A percentile compares a stretch with the other conserved stretches of the same genome.
phyloP scores from a whole-genome alignment of 2,888 invertebrate species.

The Isotomurus palustris region DNA sequence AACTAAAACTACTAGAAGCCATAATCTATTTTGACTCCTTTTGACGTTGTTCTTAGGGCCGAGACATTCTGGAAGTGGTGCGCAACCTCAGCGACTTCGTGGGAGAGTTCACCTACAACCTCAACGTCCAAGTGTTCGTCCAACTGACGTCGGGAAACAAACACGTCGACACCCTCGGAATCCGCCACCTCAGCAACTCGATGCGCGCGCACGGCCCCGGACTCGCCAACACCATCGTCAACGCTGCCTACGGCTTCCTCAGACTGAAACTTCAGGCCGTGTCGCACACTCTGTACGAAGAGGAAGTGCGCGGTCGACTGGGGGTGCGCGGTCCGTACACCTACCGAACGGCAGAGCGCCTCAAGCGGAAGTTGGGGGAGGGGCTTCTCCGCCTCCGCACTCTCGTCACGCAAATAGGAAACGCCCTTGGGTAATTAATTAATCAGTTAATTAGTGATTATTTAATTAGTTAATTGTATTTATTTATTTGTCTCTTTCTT shows the following conservation, averaged over 20 bases:
- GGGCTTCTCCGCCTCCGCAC: conserved; percentile 86
- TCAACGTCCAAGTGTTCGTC: conserved; percentile 93
- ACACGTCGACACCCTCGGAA: conserved; percentile 90
- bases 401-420: conserved; percentile 85
- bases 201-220: conserved; percentile 95
- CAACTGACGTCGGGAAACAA: conserved; percentile 87
- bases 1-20: too few species aligned
- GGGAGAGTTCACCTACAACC: conserved; percentile 85
- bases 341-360: conserved; percentile 83
- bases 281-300: conserved; percentile 96
- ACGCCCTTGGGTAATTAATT: conserved; percentile 38
- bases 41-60: conserved; percentile 57
- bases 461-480: not conserved
- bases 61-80: conserved; percentile 96
- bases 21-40: not conserved
- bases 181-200: conserved; percentile 92
- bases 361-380: conserved; percentile 56
- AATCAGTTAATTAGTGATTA: not conserved
- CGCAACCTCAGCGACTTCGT: conserved; percentile 93
- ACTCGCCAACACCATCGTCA: conserved; percentile 59
- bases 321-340: too few species aligned
- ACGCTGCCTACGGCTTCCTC: conserved; percentile 89
- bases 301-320: conserved; percentile 91
- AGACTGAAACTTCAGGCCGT: conserved; percentile 88
- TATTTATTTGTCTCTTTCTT: too few species aligned